A percentile compares a stretch with the other conserved stretches of the same genome.
Evolutionary conservation across 1,140 invertebrate species (phyloP).

Genomic region (Halesus radiatus): DNA sequence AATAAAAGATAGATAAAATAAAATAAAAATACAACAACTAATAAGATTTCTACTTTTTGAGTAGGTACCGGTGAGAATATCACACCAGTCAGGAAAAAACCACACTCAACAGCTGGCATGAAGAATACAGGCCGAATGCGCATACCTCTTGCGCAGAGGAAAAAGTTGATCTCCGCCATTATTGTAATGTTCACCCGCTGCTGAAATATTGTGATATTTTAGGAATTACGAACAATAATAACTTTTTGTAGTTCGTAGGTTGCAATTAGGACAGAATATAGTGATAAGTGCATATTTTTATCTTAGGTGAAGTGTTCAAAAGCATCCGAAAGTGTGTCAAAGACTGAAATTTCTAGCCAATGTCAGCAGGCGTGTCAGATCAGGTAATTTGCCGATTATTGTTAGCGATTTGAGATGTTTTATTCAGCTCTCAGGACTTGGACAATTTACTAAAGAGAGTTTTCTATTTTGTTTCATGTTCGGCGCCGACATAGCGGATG

Average conservation of each 20-base stretch:
- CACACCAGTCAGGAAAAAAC: too few species aligned
- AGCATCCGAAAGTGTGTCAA: conserved; percentile 45
- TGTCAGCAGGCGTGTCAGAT: conserved; percentile 80
- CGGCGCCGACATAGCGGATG: conserved; percentile 80
- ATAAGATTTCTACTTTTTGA: too few species aligned
- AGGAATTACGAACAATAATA: conserved; percentile 47
- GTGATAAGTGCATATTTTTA: conserved; percentile 41
- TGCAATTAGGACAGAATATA: conserved; percentile 40
- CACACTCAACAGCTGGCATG: background rate
- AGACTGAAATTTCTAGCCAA: conserved; percentile 67
- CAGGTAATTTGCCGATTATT: conserved; percentile 69
- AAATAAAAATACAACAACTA: too few species aligned
- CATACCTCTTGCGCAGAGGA: conserved; percentile 42
- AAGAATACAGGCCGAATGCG: conserved; percentile 16
- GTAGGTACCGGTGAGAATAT: too few species aligned
- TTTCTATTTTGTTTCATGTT: conserved; percentile 70
- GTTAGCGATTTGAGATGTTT: conserved; percentile 58
- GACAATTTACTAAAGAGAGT: conserved; percentile 55
- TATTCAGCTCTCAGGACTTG: conserved; percentile 51
- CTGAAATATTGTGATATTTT: conserved; percentile 40
- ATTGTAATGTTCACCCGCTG: conserved; percentile 43
- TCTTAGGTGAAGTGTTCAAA: conserved; percentile 43
- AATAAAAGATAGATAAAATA: too few species aligned
- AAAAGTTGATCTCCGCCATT: conserved; percentile 47
- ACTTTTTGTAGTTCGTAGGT: conserved; percentile 48